phyloP scores from a whole-genome alignment of 2,888 invertebrate species.

The Athalia circularis region DNA sequence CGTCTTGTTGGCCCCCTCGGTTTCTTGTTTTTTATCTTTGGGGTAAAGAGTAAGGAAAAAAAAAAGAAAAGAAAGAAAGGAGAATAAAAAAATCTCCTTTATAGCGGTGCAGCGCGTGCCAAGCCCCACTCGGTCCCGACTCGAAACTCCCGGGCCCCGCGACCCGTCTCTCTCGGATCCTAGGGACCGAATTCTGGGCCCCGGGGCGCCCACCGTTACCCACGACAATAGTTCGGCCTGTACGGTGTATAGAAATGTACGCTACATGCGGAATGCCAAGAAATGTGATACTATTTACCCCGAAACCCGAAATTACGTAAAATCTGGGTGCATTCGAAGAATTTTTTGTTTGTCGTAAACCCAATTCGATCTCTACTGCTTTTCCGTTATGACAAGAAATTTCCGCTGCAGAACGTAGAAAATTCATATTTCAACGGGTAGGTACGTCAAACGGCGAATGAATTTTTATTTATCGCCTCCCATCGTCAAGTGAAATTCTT shows the following conservation, averaged over 20 bases:
- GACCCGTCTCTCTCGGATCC: background rate
- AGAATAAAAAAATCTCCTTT: conserved; percentile 27
- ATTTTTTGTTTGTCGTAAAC: background rate
- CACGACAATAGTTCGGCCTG: conserved; percentile 57
- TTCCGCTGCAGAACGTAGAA: too few species aligned
- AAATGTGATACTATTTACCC: conserved; percentile 68
- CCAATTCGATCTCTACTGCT: too few species aligned
- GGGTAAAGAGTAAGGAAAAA: background rate
- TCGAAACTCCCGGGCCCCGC: conserved; percentile 42
- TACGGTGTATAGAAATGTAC: background rate
- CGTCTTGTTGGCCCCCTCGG: conserved; percentile 40
- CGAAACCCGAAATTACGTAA: conserved; percentile 67
- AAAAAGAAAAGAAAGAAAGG: too few species aligned
- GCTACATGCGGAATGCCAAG: conserved; percentile 53
- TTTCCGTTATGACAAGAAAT: too few species aligned
- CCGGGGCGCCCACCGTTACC: conserved; percentile 54
- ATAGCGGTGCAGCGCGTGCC: conserved; percentile 58
- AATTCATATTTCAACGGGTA: too few species aligned
- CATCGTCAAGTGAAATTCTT: too few species aligned
- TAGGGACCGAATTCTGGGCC: conserved; percentile 52
- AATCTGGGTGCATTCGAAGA: conserved; percentile 44
- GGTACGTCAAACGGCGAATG: too few species aligned
- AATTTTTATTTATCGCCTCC: too few species aligned
- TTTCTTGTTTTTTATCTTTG: conserved; percentile 48
- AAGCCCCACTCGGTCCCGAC: conserved; percentile 59